Conservation (phyloP, 2,797 vertebrate species). For the Eulemur coronatus region DNA sequence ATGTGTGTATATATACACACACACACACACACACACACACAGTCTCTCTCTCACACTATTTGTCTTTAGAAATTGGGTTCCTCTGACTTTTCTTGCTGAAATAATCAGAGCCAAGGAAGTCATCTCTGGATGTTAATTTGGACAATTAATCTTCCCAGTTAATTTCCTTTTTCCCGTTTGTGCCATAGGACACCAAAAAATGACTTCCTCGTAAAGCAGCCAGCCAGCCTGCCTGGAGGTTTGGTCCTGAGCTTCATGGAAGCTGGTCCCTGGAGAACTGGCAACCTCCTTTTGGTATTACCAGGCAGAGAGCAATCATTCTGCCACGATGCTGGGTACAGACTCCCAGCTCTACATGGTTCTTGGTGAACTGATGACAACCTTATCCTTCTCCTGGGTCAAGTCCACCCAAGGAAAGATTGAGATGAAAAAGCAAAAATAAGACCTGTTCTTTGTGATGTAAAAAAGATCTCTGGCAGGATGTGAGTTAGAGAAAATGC, state of each 20-base stretch:
- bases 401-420: not conserved
- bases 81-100: no score
- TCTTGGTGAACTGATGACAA: not conserved
- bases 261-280: not conserved
- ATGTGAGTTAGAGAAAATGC: not conserved
- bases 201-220: not conserved
- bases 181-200: not conserved
- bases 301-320: not conserved
- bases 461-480: not conserved
- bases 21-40: not conserved
- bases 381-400: not conserved
- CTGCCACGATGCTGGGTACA: not conserved
- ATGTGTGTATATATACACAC: accelerated
- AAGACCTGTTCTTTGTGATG: not conserved
- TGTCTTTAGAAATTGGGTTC: not conserved
- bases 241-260: not conserved
- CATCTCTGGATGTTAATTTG: not conserved
- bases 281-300: not conserved
- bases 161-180: not conserved
- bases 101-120: not conserved
- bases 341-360: not conserved
- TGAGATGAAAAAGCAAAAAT: not conserved
- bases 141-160: not conserved
- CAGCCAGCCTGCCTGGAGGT: not conserved
- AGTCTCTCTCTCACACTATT: no score